Evolutionary conservation across 1,140 invertebrate species (phyloP).

Genomic region (Lucilia cuprina): DNA sequence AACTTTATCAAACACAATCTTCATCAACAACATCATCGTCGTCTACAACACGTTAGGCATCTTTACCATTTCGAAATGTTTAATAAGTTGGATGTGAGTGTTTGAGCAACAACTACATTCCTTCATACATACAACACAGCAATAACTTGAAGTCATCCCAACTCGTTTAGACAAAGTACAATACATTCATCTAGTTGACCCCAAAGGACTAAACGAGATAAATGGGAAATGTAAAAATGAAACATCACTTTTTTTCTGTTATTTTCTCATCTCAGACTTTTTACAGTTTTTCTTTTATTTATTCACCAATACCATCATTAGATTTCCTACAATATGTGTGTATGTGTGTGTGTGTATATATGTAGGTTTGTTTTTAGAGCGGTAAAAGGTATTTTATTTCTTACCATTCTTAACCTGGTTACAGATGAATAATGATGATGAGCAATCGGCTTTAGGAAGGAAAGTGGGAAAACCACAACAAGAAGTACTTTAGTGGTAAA

Average conservation of each 20-base stretch:
- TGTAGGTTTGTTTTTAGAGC: not conserved
- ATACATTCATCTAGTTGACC: conserved; percentile 43
- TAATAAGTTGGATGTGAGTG: not conserved
- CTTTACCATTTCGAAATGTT: not conserved
- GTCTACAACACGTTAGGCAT: not conserved
- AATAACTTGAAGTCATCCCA: conserved; percentile 11
- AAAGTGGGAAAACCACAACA: conserved; percentile 26
- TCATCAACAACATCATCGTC: too few relatives aligned
- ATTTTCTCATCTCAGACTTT: too few relatives aligned
- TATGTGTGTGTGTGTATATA: not conserved
- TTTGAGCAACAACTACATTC: not conserved
- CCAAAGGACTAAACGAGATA: conserved; percentile 57
- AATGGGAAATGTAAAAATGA: conserved; percentile 62
- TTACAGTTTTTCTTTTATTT: not conserved
- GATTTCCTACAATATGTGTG: too few relatives aligned
- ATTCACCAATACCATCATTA: not conserved
- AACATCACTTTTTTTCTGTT: conserved; percentile 55
- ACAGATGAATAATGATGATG: conserved; percentile 33
- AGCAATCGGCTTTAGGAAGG: not conserved
- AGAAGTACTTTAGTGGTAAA: conserved; percentile 23
- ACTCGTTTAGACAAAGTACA: conserved; percentile 43
- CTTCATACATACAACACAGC: not conserved
- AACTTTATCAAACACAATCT: too few relatives aligned
- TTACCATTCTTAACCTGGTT: conserved; percentile 13
- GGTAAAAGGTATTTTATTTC: not conserved